These are phyloP conservation scores for Oophaga pumilio DNA, from an alignment of 2,113 vertebrate genomes.

Conservation along the genomic window DNA sequence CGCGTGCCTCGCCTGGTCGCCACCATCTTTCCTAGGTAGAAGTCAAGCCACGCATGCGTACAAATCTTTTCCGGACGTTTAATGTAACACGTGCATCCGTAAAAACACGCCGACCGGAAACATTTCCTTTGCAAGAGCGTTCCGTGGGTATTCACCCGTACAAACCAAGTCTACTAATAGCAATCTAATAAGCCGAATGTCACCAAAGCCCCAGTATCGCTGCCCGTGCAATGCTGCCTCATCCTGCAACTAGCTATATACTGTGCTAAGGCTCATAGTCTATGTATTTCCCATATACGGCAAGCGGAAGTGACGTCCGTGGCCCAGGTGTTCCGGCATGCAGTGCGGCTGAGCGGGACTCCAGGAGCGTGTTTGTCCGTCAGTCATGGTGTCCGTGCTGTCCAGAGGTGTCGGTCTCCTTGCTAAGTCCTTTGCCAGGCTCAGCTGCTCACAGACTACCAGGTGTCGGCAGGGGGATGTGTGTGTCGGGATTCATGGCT, in stretches of 20 bases:
- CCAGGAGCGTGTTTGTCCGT: not conserved
- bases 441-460: not conserved
- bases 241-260: too few species aligned
- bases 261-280: too few species aligned
- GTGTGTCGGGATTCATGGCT: too few species aligned
- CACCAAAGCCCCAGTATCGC: not conserved
- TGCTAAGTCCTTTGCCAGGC: slow-evolving; percentile 22
- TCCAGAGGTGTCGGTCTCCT: slow-evolving; percentile 32
- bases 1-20: slow-evolving; percentile 42
- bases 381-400: slow-evolving; percentile 44
- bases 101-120: slow-evolving; percentile 2
- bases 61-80: too few species aligned
- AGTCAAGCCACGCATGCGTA: not conserved
- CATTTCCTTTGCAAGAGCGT: not conserved
- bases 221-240: not conserved
- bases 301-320: not conserved
- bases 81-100: accelerated
- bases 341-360: slow-evolving; percentile 33
- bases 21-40: slow-evolving; percentile 19
- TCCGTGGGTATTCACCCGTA: not conserved
- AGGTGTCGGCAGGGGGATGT: slow-evolving; percentile 20
- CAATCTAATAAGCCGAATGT: not conserved
- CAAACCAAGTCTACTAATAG: not conserved
- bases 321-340: not conserved
- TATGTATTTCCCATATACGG: not conserved